phyloP scores from a whole-genome alignment of 2,888 invertebrate genomes.

The Endotricha flammealis region DNA sequence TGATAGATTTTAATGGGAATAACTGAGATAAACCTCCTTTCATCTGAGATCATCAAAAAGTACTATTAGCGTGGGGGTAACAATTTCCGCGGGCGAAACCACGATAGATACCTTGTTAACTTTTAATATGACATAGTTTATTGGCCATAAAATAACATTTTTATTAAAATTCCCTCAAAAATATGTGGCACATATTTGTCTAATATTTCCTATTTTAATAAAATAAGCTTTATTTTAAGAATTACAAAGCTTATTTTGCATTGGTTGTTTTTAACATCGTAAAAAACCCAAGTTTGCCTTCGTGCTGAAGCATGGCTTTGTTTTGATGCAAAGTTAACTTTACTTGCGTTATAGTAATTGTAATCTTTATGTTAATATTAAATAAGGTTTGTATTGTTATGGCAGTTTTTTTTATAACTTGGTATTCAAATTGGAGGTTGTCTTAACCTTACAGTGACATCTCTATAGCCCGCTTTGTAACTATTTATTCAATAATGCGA shows the following conservation, averaged over 20 bases:
- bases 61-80: no score
- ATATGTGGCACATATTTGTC: not conserved
- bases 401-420: not conserved
- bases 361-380: not conserved
- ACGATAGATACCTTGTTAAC: no score
- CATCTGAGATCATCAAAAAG: no score
- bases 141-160: not conserved
- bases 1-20: no score
- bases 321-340: not conserved
- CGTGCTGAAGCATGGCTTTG: not conserved
- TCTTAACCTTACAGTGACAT: slow-evolving; percentile 1
- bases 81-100: no score
- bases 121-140: not conserved
- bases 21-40: no score
- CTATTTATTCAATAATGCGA: no score
- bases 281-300: not conserved
- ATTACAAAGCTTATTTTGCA: not conserved
- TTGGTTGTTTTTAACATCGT: not conserved
- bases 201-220: not conserved
- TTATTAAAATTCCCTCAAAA: not conserved
- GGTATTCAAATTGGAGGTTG: not conserved
- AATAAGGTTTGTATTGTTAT: not conserved
- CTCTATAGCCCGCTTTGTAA: slow-evolving; percentile 2
- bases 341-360: not conserved
- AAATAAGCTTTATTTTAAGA: not conserved